phyloP scores from a whole-genome alignment of 2,113 vertebrate genomes.

The Podarcis muralis region DNA sequence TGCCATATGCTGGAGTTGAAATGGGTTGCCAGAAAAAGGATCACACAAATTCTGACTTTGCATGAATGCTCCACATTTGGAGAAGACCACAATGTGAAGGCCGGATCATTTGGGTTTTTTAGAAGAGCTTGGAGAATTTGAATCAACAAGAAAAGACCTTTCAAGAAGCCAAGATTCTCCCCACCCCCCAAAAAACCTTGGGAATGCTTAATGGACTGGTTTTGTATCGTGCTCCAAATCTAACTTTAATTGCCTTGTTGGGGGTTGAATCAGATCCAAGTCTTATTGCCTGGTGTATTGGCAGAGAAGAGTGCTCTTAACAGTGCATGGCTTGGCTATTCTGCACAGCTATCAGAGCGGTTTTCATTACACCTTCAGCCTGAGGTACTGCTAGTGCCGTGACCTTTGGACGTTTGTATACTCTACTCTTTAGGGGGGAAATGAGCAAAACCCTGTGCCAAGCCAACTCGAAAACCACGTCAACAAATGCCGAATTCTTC shows the following conservation, averaged over 20 bases:
- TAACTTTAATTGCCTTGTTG: conserved; percentile 5
- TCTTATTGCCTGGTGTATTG: background rate
- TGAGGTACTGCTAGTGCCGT: background rate
- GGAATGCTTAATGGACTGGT: background rate
- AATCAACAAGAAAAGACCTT: background rate
- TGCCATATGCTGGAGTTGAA: background rate
- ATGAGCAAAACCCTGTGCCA: background rate
- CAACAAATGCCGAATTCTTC: background rate
- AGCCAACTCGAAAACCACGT: background rate
- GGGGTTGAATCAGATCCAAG: background rate
- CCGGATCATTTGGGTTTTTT: background rate
- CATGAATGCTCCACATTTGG: background rate
- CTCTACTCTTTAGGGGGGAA: background rate
- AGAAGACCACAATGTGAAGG: background rate
- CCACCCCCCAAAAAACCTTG: too few species aligned
- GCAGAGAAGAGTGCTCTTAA: background rate
- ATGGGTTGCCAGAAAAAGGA: background rate
- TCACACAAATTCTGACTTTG: background rate
- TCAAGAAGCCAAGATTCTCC: background rate
- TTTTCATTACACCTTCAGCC: background rate
- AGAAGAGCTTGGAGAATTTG: background rate
- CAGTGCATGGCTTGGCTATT: background rate
- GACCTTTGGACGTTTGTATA: background rate
- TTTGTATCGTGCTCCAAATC: background rate
- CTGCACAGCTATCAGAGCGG: background rate